phyloP scores from a whole-genome alignment of 2,888 invertebrate genomes.

The Lasioglossum calceatum region DNA sequence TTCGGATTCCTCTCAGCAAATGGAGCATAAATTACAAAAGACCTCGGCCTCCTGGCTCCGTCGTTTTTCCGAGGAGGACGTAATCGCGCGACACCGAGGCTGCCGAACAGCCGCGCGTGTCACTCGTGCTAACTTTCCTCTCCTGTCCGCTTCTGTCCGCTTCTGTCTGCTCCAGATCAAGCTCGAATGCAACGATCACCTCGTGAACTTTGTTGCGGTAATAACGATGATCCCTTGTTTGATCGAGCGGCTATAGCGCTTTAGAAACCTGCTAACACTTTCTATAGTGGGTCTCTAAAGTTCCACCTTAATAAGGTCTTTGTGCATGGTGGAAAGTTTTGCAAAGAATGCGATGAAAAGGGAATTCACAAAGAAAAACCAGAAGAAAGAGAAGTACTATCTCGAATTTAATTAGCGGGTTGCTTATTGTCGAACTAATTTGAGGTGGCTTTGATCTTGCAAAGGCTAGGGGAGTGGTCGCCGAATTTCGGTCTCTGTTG shows the following conservation, averaged over 20 bases:
- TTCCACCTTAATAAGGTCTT: not conserved
- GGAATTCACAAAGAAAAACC: not conserved
- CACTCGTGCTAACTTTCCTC: not conserved
- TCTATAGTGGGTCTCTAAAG: not conserved
- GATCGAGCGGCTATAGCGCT: not conserved
- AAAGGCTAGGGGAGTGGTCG: not conserved
- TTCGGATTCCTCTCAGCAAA: slow-evolving; percentile 64
- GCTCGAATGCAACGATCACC: not conserved
- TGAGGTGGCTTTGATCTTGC: not conserved
- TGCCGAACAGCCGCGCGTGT: not conserved
- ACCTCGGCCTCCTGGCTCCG: slow-evolving; percentile 30
- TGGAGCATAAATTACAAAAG: slow-evolving; percentile 66
- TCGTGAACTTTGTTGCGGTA: not conserved
- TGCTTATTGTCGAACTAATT: not conserved
- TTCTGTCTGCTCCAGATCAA: not conserved
- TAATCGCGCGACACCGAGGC: slow-evolving; percentile 11
- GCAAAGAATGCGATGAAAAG: not conserved
- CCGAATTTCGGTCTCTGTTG: not conserved
- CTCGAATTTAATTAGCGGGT: not conserved
- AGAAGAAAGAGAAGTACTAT: not conserved
- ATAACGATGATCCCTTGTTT: not conserved
- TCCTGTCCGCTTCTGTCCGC: not conserved
- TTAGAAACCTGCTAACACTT: not conserved
- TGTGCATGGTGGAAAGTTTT: not conserved
- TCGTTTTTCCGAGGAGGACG: slow-evolving; percentile 17